Evolutionary conservation across 2,113 vertebrate genomes (phyloP), one percentile per base, ranked within the genome.

Genomic region (Caranx melampygus): DNA sequence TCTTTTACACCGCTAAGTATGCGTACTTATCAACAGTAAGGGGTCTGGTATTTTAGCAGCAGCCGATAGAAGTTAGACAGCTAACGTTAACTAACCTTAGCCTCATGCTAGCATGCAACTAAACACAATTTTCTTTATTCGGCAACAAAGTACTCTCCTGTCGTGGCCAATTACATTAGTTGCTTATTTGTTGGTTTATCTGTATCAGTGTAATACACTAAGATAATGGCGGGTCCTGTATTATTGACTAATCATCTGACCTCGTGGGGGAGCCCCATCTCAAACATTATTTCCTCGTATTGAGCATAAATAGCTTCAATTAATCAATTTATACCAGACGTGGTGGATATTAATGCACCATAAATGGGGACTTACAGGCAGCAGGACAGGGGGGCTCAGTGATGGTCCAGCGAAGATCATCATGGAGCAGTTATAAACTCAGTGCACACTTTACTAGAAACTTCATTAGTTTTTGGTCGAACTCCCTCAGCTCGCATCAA

Each of bases 21-120:
- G 1, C 7, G 1, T 18, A 0, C 0, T 0, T 2, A 1, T 10
- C 34, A 15, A 20, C 10, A 12, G 2, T 2, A 0, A 18, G 2
- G 7, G 10, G 18, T 6, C 1, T 0, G 3, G 12, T 10, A 12
- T 0, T 1, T 4, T 0, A 26, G 0, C 26, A 33, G 18, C 9
- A 7, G 55, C 37, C 7, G 6, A n/a, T 7, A 0, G 18, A 13
- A 34, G 33, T 59, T 63, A 0, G 47, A 14, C 31, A 47, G 40
- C 40, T 10, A 7, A 34, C 5, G 4, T 4, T 31, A 21, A 4
- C 31, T 65, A 20, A 13, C 26, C 9, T 66, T 88, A 85, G 83
- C 81, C 55, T 68, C 62, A 31, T n/a, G 63, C 73, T 60, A 45
- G 60, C 31, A 26, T 20, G 14, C 9, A 5, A 5, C 40, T 64